These are phyloP conservation scores for Mugil cephalus DNA, from an alignment of 2,113 vertebrate species.

Conservation along the genomic window DNA sequence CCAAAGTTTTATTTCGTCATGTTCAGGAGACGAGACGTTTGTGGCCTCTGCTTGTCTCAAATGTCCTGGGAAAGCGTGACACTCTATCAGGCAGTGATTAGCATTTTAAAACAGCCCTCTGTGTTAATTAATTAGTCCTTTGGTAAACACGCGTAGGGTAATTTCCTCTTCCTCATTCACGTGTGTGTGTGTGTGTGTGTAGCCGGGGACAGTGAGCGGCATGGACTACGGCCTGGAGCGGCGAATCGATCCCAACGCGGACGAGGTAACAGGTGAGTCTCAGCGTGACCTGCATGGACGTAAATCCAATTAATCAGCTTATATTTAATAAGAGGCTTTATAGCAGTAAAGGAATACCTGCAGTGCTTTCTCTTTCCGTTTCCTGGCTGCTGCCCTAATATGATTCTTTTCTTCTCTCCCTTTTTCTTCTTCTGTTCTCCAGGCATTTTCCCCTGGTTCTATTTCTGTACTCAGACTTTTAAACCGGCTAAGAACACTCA, in stretches of 20 bases:
- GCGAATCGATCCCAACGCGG: conserved; percentile 87
- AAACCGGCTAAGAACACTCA: conserved; percentile 15
- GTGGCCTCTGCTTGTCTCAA: conserved; percentile 13
- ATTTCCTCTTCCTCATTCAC: neutral
- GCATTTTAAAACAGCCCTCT: conserved; percentile 50
- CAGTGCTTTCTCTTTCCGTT: neutral
- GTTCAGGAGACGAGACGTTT: too few relatives aligned
- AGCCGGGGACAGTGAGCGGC: conserved; percentile 90
- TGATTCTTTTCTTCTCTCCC: conserved; percentile 19
- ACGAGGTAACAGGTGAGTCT: conserved; percentile 90
- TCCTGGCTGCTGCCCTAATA: conserved; percentile 8
- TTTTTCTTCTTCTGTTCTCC: conserved; percentile 34
- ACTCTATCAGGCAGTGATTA: conserved; percentile 29
- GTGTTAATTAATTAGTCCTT: conserved; percentile 38
- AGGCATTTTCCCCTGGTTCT: conserved; percentile 52
- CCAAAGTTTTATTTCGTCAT: neutral
- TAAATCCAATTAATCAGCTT: conserved; percentile 66
- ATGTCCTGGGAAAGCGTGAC: neutral
- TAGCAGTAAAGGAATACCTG: neutral
- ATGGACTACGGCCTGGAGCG: conserved; percentile 93
- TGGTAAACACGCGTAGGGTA: conserved; percentile 26
- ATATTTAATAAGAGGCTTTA: conserved; percentile 71
- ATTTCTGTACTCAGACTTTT: conserved; percentile 32
- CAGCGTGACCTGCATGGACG: conserved; percentile 45
- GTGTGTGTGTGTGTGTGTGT: conserved; percentile 28